Conservation (phyloP, 92 coral and sea anemone genomes). For the Ricordea florida region DNA sequence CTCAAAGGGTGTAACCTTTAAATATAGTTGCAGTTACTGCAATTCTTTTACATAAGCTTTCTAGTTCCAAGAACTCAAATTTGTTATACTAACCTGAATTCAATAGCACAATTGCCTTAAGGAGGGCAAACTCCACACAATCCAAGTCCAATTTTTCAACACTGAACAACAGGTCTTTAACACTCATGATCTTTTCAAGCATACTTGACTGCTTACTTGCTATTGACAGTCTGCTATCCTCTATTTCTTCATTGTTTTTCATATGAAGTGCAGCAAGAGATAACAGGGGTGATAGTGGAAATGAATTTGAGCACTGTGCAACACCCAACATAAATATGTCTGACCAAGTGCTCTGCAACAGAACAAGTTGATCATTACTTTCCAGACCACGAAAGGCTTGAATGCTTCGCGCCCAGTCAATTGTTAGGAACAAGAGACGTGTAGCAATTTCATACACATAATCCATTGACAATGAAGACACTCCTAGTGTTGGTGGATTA, state of each 20-base stretch:
- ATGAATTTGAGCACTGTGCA: slow-evolving; percentile 85
- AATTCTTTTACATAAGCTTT: too few relatives aligned
- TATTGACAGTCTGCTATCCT: neutral
- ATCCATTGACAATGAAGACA: slow-evolving; percentile 84
- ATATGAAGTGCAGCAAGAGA: slow-evolving; percentile 71
- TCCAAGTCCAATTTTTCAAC: slow-evolving; percentile 83
- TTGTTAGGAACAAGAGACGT: slow-evolving; percentile 89
- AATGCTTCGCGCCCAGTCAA: slow-evolving; percentile 91
- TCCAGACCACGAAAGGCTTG: slow-evolving; percentile 75
- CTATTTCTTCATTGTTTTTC: slow-evolving; percentile 28
- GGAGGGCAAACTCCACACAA: slow-evolving; percentile 83
- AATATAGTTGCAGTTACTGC: too few relatives aligned
- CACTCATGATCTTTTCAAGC: slow-evolving; percentile 72
- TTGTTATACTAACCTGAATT: slow-evolving; percentile 93
- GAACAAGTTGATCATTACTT: slow-evolving; percentile 75
- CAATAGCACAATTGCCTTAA: slow-evolving; percentile 89
- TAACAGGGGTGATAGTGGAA: slow-evolving; percentile 88
- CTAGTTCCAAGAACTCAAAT: too few relatives aligned
- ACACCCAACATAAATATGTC: slow-evolving; percentile 91
- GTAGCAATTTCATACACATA: slow-evolving; percentile 98
- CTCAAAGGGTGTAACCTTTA: too few relatives aligned
- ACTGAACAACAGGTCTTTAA: slow-evolving; percentile 91
- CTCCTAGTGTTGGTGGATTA: slow-evolving; percentile 70
- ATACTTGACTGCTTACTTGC: slow-evolving; percentile 1
- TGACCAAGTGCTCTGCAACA: slow-evolving; percentile 87